These are phyloP conservation scores for Suncus etruscus DNA, from an alignment of 2,113 vertebrate genomes.

Conservation along the genomic window DNA sequence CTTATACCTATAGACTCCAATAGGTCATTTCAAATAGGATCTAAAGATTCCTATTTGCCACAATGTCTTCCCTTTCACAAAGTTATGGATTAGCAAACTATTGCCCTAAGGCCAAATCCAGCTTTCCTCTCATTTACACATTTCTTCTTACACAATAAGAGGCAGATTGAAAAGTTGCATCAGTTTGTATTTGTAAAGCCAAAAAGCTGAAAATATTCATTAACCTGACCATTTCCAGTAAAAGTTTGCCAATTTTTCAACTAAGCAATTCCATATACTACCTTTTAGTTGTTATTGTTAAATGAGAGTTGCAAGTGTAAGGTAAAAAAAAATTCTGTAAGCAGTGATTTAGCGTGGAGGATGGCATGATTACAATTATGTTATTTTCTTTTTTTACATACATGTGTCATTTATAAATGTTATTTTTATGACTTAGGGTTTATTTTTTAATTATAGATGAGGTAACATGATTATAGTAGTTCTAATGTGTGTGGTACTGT, in stretches of 20 bases:
- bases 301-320: not conserved
- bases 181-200: not conserved
- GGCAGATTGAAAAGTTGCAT: not conserved
- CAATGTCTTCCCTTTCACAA: not conserved
- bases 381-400: not conserved
- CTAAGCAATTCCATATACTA: not conserved
- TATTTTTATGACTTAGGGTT: not conserved
- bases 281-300: not conserved
- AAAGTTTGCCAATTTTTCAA: not conserved
- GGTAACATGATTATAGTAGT: no score
- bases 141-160: not conserved
- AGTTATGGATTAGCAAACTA: not conserved
- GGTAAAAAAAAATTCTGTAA: not conserved
- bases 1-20: not conserved
- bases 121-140: not conserved
- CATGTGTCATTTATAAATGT: not conserved
- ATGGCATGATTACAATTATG: not conserved
- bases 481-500: no score
- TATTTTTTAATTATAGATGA: not conserved
- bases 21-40: not conserved
- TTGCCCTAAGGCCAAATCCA: not conserved
- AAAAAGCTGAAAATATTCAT: constrained; percentile 3
- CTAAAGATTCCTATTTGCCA: constrained; percentile 14
- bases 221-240: not conserved
- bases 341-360: not conserved